phyloP scores from a whole-genome alignment of 2,888 invertebrate genomes.

The Abrostola triplasia region DNA sequence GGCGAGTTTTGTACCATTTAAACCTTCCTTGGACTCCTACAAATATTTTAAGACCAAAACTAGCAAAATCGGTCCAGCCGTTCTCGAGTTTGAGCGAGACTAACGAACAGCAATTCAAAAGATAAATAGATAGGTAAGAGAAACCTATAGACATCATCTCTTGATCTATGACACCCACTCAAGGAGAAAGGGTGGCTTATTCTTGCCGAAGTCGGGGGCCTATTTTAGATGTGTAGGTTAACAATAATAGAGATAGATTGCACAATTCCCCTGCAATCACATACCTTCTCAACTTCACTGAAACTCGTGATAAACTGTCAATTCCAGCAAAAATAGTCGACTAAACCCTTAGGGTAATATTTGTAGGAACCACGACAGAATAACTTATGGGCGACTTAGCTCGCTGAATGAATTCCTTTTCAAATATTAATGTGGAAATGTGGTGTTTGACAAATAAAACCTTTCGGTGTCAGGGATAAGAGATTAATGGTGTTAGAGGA shows the following conservation, averaged over 20 bases:
- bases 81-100: too few species aligned
- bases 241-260: neutral
- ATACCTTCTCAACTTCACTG: conserved; percentile 12
- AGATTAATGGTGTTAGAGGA: conserved; percentile 54
- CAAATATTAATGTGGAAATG: conserved; percentile 54
- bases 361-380: conserved; percentile 55
- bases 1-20: too few species aligned
- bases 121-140: too few species aligned
- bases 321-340: conserved; percentile 45
- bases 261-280: neutral
- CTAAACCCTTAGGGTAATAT: conserved; percentile 57
- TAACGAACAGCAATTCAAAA: too few species aligned
- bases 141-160: too few species aligned
- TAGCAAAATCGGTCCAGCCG: too few species aligned
- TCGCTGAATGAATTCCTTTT: conserved; percentile 59
- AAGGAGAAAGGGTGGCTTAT: too few species aligned
- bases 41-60: too few species aligned
- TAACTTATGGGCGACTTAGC: conserved; percentile 59
- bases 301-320: conserved; percentile 45
- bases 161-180: too few species aligned
- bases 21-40: too few species aligned
- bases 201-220: too few species aligned
- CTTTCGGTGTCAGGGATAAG: conserved; percentile 49
- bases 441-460: conserved; percentile 60
- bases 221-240: too few species aligned